phyloP scores from a whole-genome alignment of 2,797 vertebrate species.

The Oreochromis grahami region DNA sequence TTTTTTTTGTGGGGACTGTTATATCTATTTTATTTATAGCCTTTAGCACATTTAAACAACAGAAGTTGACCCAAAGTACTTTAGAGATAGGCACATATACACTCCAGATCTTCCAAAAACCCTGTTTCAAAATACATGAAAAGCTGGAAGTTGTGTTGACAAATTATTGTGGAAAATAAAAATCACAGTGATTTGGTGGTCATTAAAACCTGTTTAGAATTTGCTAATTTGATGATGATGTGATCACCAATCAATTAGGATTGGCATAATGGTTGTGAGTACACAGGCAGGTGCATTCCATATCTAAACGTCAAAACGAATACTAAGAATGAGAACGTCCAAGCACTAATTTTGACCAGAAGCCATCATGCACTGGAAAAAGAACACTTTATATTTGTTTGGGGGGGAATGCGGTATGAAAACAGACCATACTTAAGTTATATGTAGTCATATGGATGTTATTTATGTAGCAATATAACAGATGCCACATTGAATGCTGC shows the following conservation, averaged over 20 bases:
- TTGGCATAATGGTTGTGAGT: not conserved
- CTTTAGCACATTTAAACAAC: not conserved
- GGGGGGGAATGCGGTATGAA: conserved; percentile 17
- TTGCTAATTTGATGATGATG: accelerated
- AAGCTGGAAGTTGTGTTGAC: not conserved
- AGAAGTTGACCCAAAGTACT: not conserved
- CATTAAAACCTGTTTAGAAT: not conserved
- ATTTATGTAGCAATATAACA: conserved; percentile 41
- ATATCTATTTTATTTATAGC: not conserved
- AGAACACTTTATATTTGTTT: not conserved
- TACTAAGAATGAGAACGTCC: not conserved
- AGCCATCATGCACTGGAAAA: conserved; percentile 8
- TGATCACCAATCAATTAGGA: not conserved
- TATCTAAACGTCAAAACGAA: not conserved
- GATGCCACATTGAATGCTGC: conserved; percentile 36
- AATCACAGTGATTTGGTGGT: not conserved
- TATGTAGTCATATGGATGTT: conserved; percentile 18
- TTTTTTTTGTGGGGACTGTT: not conserved
- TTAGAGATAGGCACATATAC: not conserved
- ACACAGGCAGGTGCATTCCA: not conserved
- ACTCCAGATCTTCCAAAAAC: not conserved
- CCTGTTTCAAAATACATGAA: not conserved
- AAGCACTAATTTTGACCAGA: not conserved
- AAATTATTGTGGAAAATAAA: not conserved
- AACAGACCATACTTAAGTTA: conserved; percentile 12